Base-by-base conservation (phyloP, 1,140 invertebrate genomes). In the Diorhabda elongata region DNA sequence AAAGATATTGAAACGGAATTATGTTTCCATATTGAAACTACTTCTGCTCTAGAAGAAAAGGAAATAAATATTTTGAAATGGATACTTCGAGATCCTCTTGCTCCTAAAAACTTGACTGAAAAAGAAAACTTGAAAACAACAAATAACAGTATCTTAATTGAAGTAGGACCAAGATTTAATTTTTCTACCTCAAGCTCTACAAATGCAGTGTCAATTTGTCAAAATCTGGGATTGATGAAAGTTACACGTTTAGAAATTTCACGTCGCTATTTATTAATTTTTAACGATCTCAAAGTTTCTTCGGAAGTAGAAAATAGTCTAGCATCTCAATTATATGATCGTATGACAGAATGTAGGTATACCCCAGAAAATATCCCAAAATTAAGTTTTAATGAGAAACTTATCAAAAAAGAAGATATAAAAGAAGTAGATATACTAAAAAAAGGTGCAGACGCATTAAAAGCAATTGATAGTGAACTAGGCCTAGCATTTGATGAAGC, bases 181-280 rank as follows among this genome's bases (percentile, higher is more conserved):
- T 97, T 97, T 81, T 96, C 93, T 6, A 97, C 96, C 56, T 89
- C 96, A 1, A 95, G 95, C 78, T 98, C 95, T 2, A 97, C 93
- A 70, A 98, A 98, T 83, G 93, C 94, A 62, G 92, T 98, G 3
- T 95, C 95, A 44, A 97, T 98, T 73, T 97, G 93, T 80, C 86
- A 90, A 71, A 91, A 93, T 70, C 86, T 96, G 62, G 89, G 92
- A 5, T 80, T 97, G 4, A 80, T 82, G 42, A 85, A 89, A 80
- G 84, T 98, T 2, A 85, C 81, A 2, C 86, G 96, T 64, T 83
- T 98, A 63, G 96, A 98, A 85, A 82, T 86, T 26, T 92, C 93
- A 0, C 89, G 85, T 3, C 86, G 94, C 69, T 98, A 97, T 80
- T 80, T 90, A 2, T 84, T 97, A 58, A 84, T 81, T 26, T 87